phyloP scores from a whole-genome alignment of 2,113 vertebrate genomes.

The Ancistrus triradiatus region DNA sequence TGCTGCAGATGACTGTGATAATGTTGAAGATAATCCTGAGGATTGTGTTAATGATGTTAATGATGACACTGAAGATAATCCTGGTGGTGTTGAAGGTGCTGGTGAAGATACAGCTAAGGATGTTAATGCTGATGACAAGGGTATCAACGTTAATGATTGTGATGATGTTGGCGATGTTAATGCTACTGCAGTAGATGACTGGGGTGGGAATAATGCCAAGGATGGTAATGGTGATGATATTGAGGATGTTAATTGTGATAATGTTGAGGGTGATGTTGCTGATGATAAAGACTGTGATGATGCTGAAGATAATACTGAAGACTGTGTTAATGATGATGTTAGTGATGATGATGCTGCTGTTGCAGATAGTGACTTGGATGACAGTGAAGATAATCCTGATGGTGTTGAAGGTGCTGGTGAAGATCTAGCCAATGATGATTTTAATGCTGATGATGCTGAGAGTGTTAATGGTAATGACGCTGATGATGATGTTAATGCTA shows the following conservation, averaged over 20 bases:
- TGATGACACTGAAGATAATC: no score
- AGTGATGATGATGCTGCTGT: not conserved
- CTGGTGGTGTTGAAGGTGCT: no score
- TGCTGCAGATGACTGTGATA: not conserved
- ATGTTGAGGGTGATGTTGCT: not conserved
- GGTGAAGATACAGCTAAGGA: not conserved
- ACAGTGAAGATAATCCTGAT: slow-evolving; percentile 19
- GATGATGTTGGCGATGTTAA: no score
- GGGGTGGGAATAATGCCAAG: no score
- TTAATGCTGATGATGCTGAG: slow-evolving; percentile 31
- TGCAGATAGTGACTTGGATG: not conserved
- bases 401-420: slow-evolving; percentile 21
- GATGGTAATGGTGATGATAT: not conserved
- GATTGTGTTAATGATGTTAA: no score
- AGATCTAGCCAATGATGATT: not conserved
- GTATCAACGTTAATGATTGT: no score
- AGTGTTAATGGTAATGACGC: slow-evolving; percentile 19
- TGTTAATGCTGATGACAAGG: not conserved
- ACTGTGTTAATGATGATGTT: not conserved
- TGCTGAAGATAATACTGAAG: not conserved
- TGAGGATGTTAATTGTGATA: not conserved
- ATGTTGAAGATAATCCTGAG: no score
- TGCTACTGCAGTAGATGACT: no score
- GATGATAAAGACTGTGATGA: not conserved
- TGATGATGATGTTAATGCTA: slow-evolving; percentile 3